Percentiles rank a stretch among this genome's conserved stretches.
Conservation (phyloP, 1,140 invertebrate species). For the Alviniconcha marisindica region DNA sequence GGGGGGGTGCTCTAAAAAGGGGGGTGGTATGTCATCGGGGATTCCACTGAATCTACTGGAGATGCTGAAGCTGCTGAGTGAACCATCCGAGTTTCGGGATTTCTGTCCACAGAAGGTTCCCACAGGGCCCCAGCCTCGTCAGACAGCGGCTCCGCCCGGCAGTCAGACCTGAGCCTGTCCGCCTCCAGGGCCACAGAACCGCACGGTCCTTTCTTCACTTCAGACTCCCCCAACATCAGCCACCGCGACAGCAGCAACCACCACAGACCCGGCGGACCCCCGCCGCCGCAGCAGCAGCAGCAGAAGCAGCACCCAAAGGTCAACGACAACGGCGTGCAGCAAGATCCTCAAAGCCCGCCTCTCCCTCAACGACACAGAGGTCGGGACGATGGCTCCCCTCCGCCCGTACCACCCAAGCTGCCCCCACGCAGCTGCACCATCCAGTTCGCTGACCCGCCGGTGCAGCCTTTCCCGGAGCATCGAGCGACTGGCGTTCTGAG, state of each 20-base stretch:
- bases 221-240: constrained; percentile 22
- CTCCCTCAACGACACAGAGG: constrained; percentile 13
- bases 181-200: background rate
- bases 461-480: constrained; percentile 8
- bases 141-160: background rate
- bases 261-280: background rate
- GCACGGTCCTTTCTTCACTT: constrained; percentile 24
- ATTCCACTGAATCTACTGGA: no score
- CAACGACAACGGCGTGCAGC: background rate
- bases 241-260: background rate
- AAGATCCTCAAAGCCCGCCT: background rate
- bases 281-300: background rate
- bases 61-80: no score
- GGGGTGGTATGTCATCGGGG: no score
- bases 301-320: background rate
- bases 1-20: no score
- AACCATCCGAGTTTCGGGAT: no score
- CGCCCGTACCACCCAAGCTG: constrained; percentile 31
- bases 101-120: no score
- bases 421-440: constrained; percentile 15
- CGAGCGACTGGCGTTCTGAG: background rate
- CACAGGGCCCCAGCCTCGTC: no score
- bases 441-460: constrained; percentile 20
- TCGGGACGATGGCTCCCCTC: background rate
- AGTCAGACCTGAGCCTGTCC: background rate